A percentile compares a stretch with the other conserved stretches of the same genome.
Conservation (phyloP, 1,140 invertebrate genomes). For the Argopecten irradians region DNA sequence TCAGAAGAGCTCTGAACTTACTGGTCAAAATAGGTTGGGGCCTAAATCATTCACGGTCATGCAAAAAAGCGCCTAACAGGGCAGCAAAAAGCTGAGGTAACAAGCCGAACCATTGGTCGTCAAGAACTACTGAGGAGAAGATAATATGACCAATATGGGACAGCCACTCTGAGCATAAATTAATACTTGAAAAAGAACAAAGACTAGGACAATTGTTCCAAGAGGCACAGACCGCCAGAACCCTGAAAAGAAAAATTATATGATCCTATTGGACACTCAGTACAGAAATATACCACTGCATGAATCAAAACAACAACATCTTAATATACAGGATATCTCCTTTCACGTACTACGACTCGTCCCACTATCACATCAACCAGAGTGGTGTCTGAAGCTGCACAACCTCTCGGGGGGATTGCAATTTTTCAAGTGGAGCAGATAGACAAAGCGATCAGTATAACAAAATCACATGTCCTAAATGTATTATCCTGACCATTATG, state of each 20-base stretch:
- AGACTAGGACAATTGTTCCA: not conserved
- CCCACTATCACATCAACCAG: not conserved
- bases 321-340: not conserved
- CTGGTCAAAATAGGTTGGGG: not conserved
- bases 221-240: not conserved
- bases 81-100: not conserved
- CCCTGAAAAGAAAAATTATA: not conserved
- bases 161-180: not conserved
- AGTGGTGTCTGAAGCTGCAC: not conserved
- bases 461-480: not conserved
- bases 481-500: not conserved
- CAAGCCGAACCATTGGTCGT: not conserved
- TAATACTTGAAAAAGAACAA: not conserved
- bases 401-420: not conserved
- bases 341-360: constrained; percentile 12
- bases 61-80: not conserved
- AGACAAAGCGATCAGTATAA: not conserved
- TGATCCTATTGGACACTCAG: not conserved
- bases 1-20: not conserved
- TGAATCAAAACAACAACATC: not conserved
- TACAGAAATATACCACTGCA: not conserved
- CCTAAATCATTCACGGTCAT: not conserved
- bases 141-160: not conserved
- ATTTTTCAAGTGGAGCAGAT: constrained; percentile 1
- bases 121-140: not conserved